phyloP scores from a whole-genome alignment of 2,888 invertebrate genomes.

The Orthosia cruda region DNA sequence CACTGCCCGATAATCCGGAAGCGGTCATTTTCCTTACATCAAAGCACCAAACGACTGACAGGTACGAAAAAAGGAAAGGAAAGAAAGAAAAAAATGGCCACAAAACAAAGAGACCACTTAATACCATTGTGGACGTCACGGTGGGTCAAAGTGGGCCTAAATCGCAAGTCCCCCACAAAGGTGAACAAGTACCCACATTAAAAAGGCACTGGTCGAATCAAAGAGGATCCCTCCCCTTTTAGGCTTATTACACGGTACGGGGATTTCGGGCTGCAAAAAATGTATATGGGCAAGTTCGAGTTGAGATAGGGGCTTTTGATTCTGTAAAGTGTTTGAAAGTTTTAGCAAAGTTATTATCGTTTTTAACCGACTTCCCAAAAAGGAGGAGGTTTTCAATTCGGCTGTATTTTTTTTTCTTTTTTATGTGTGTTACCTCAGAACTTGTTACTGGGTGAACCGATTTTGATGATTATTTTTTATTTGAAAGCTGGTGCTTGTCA shows the following conservation, averaged over 20 bases:
- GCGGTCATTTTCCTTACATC: constrained; percentile 65
- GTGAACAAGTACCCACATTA: constrained; percentile 83
- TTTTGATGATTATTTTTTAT: too few relatives aligned
- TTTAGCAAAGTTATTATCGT: background rate
- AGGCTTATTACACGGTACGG: constrained; percentile 86
- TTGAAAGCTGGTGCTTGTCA: too few relatives aligned
- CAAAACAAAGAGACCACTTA: constrained; percentile 74
- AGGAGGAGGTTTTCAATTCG: too few relatives aligned
- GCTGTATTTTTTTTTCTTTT: too few relatives aligned
- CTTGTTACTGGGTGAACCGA: too few relatives aligned
- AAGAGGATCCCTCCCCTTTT: constrained; percentile 83
- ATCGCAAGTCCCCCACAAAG: constrained; percentile 83
- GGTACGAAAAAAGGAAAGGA: constrained; percentile 40
- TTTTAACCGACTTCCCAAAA: too few relatives aligned
- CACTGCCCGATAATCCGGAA: constrained; percentile 60
- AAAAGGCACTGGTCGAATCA: constrained; percentile 83
- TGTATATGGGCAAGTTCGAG: constrained; percentile 68
- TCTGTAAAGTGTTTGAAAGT: constrained; percentile 14
- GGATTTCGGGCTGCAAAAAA: constrained; percentile 74
- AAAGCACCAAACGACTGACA: constrained; percentile 63
- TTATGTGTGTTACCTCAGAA: too few relatives aligned
- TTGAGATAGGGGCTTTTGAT: constrained; percentile 24
- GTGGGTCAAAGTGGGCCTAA: constrained; percentile 78
- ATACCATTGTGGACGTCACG: constrained; percentile 74
- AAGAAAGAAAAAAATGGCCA: constrained; percentile 48